These are phyloP conservation scores for Nicator chloris DNA, from an alignment of 2,113 vertebrate genomes.

Conservation along the genomic window DNA sequence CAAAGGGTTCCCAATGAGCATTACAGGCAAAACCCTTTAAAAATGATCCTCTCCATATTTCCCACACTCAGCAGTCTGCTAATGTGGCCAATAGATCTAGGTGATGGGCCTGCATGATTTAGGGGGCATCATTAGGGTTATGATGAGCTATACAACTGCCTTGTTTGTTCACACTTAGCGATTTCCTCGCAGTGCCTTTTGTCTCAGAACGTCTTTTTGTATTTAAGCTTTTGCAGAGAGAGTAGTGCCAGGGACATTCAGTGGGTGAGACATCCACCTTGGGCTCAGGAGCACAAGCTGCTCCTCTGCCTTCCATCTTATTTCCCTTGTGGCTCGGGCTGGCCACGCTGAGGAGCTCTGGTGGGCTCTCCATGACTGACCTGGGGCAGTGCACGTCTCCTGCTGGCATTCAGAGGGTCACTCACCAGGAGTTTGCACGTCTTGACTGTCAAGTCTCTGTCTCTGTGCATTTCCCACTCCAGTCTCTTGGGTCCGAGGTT, in stretches of 20 bases:
- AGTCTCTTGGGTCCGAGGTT: not conserved
- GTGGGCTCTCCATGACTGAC: not conserved
- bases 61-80: conserved; percentile 36
- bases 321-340: fast-evolving
- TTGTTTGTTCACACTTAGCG: conserved; percentile 51
- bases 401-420: not conserved
- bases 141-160: conserved; percentile 47
- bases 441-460: not conserved
- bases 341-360: not conserved
- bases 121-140: conserved; percentile 37
- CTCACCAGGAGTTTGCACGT: not conserved
- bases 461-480: not conserved
- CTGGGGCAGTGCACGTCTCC: fast-evolving
- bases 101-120: conserved; percentile 46
- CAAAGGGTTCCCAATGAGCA: not conserved
- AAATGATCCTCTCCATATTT: conserved; percentile 34
- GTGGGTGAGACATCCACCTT: not conserved
- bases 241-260: not conserved
- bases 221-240: not conserved
- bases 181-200: not conserved
- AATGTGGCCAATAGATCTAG: conserved; percentile 43
- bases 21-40: not conserved
- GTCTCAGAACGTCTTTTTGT: not conserved
- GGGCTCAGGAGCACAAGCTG: not conserved
- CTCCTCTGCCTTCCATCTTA: not conserved